Evolutionary conservation across 2,113 vertebrate species (phyloP), one percentile per base, ranked within the genome.

Genomic region (Hippocampus mohnikei): DNA sequence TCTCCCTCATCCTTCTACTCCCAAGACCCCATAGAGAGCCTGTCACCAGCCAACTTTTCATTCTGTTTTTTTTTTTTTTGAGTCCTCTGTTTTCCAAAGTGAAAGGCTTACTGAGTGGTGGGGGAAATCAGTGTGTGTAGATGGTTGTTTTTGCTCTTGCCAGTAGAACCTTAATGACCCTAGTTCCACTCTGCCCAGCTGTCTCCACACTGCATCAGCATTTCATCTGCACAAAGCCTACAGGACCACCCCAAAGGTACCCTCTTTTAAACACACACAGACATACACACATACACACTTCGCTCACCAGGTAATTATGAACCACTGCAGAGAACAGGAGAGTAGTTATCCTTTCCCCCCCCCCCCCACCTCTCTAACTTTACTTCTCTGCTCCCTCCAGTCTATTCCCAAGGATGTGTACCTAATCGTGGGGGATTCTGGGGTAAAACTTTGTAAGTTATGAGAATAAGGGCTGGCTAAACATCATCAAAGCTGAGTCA

Each of bases 181-280:
- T 50, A 85, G 89, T 37, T 88, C 83, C 85, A 74, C 78, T 82
- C 53, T 79, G 73, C 70, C 76, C 87, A 88, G 88, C 83, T 89
- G 82, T 84, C 82, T 88, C 77, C 85, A 84, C 88, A 85, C 84
- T 88, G 79, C 72, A 83, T 83, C 85, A 86, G 88, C 86, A 80
- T 88, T 85, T 88, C 74, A 84, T 85, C 77, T 83, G 74, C 81
- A 78, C 77, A 80, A 67, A 81, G 72, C 66, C 76, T 74, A 72
- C 80, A 79, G 67, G 83, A 88, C 85, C 85, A 85, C 84, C 88
- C 79, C 81, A 80, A 79, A 66, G 79, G 79, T 74, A 37, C 1
- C 29, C 61, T 70, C 75, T 67, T 56, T 70, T 50, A 71, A 69
- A 76, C 69, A 75, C 59, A 78, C 72, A 61, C 71, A 66, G 50